phyloP scores from a whole-genome alignment of 2,888 invertebrate genomes.

The Blastobasis adustella region DNA sequence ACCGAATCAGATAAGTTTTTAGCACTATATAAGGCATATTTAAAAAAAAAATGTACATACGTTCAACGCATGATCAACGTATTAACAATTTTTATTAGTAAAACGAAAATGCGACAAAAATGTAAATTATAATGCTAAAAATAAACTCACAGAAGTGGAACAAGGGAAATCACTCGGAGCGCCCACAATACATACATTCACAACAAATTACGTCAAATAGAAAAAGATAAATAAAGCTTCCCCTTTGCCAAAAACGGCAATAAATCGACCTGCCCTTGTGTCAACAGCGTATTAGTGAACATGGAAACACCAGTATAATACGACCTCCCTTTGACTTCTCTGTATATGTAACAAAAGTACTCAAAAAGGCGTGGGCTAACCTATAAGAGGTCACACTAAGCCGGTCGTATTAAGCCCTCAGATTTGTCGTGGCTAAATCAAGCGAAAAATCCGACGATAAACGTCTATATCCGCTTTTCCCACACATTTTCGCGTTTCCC shows the following conservation, averaged over 20 bases:
- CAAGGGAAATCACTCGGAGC: slow-evolving; percentile 27
- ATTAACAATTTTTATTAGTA: too few species aligned
- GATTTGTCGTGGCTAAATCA: slow-evolving; percentile 71
- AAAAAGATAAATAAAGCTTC: slow-evolving; percentile 62
- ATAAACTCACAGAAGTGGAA: not conserved
- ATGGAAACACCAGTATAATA: slow-evolving; percentile 31
- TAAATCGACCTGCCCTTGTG: slow-evolving; percentile 66
- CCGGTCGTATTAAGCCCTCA: slow-evolving; percentile 50
- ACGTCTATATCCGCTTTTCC: slow-evolving; percentile 74
- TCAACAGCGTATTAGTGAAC: slow-evolving; percentile 65
- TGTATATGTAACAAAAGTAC: slow-evolving; percentile 5
- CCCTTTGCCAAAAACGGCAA: slow-evolving; percentile 61
- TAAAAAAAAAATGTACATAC: too few species aligned
- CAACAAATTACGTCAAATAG: slow-evolving; percentile 50
- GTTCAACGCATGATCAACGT: too few species aligned
- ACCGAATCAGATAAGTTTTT: too few species aligned
- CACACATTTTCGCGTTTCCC: slow-evolving; percentile 72
- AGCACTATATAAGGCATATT: too few species aligned
- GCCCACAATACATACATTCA: slow-evolving; percentile 34
- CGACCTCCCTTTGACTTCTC: slow-evolving; percentile 20
- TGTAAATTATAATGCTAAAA: too few species aligned
- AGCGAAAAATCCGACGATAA: slow-evolving; percentile 71
- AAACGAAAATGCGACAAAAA: too few species aligned
- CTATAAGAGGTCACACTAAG: slow-evolving; percentile 19
- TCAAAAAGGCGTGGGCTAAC: slow-evolving; percentile 3